Evolutionary conservation across 2,888 invertebrate species (phyloP), one percentile per base, ranked within the genome.

Genomic region (Cordylochernes scorpioides): DNA sequence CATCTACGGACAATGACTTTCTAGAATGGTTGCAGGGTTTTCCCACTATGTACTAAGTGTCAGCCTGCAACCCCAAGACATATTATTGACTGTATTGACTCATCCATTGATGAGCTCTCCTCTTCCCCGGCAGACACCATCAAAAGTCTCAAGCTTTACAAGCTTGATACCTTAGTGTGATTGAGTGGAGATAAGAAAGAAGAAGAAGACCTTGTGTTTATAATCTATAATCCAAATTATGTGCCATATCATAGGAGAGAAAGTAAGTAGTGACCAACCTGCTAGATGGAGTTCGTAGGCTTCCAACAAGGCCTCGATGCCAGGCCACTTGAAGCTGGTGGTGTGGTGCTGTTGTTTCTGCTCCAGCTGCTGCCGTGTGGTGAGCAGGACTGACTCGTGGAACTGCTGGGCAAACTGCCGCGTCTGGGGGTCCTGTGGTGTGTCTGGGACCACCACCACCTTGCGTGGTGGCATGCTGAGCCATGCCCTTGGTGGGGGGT

Each of bases 371-470:
- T 49, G 49, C 25, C 47, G 38, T 4, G 50, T 51, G 8, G 49
- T 46, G 26, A 35, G 35, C 21, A 53, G 42, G 16, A 53, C 53
- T 9, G 53, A 52, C 33, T 52, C 47, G 34, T 53, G 53, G 40
- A 53, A 53, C 42, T 52, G 50, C 36, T 53, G 49, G 25, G 46
- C 53, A 45, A 53, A 53, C n/a, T n/a, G n/a, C n/a, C n/a, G n/a
- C n/a, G n/a, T n/a, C n/a, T n/a, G n/a, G n/a, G n/a, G n/a, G n/a
- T n/a, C n/a, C n/a, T n/a, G n/a, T n/a, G n/a, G n/a, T n/a, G n/a
- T n/a, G n/a, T n/a, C n/a, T n/a, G n/a, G n/a, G n/a, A n/a, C n/a
- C n/a, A n/a, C n/a, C n/a, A n/a, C n/a, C n/a, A n/a, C n/a, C n/a
- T n/a, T n/a, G n/a, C n/a, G n/a, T n/a, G n/a, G n/a, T n/a, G n/a